A percentile compares a stretch with the other conserved stretches of the same genome.
Conservation (phyloP, 1,140 invertebrate species). For the Bombus ignitus region DNA sequence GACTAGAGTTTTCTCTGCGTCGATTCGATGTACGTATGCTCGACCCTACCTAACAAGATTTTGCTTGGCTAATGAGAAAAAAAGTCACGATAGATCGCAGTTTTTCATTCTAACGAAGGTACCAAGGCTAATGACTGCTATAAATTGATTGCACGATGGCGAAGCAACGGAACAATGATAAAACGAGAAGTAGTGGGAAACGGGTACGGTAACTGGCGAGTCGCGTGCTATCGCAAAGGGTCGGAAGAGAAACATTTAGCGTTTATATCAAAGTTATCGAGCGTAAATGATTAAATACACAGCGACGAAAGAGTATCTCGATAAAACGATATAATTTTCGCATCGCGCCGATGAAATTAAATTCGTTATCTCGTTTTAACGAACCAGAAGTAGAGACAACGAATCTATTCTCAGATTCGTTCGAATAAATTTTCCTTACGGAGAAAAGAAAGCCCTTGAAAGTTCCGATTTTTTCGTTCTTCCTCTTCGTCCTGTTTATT, state of each 20-base stretch:
- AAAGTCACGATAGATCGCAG: background rate
- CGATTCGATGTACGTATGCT: background rate
- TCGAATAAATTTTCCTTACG: no score
- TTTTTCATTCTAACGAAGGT: background rate
- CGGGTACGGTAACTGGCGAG: background rate
- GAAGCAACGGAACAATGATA: background rate
- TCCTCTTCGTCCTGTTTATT: no score
- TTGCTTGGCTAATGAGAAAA: background rate
- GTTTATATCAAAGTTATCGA: no score
- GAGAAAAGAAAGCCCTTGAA: no score
- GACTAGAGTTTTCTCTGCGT: no score
- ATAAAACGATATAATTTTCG: no score
- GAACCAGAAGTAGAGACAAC: fast-evolving
- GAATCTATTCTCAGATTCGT: no score
- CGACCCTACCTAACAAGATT: background rate
- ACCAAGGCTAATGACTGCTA: conserved; percentile 1
- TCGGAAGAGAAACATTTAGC: background rate
- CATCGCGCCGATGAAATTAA: no score
- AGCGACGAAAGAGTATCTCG: no score
- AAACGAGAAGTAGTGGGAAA: background rate
- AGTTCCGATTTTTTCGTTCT: no score
- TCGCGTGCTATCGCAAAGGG: background rate
- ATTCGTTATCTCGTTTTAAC: no score
- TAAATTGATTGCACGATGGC: background rate
- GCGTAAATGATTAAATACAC: no score